A percentile compares a stretch with the other conserved stretches of the same genome.
Conservation (phyloP, 1,140 invertebrate genomes). For the Drosophila yakuba region DNA sequence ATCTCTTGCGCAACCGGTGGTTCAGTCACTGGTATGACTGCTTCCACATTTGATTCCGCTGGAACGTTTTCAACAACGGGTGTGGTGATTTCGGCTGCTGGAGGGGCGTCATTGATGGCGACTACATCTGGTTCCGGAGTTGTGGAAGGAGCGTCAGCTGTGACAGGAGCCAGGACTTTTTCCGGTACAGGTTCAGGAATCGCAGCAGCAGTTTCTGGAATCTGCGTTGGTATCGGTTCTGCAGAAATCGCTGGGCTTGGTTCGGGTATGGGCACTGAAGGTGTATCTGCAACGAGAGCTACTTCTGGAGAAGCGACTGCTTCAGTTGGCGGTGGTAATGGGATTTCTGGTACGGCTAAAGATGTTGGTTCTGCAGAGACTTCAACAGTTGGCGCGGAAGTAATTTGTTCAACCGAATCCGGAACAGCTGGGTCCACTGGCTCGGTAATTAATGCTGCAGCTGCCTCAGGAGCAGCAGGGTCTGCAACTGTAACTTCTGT, state of each 20-base stretch:
- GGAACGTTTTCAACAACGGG: background rate
- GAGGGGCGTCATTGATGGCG: background rate
- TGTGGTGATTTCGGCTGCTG: background rate
- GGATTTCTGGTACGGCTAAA: background rate
- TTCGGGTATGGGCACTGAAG: background rate
- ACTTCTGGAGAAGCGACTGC: background rate
- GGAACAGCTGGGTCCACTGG: background rate
- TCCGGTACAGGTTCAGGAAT: background rate
- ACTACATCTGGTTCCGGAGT: background rate
- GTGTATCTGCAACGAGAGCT: background rate
- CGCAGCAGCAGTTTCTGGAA: background rate
- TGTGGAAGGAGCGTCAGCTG: background rate
- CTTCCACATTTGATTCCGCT: background rate
- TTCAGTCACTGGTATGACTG: background rate
- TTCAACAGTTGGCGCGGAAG: no score
- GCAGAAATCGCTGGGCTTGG: background rate
- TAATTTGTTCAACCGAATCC: background rate
- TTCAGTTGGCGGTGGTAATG: no score
- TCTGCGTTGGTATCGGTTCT: background rate
- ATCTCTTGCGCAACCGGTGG: background rate
- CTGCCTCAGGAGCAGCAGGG: background rate
- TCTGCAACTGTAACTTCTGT: background rate
- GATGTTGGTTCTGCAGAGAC: background rate
- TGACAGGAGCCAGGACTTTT: background rate
- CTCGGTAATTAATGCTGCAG: background rate